Conservation (phyloP, 2,797 vertebrate genomes). For the Myotis findleyi region DNA sequence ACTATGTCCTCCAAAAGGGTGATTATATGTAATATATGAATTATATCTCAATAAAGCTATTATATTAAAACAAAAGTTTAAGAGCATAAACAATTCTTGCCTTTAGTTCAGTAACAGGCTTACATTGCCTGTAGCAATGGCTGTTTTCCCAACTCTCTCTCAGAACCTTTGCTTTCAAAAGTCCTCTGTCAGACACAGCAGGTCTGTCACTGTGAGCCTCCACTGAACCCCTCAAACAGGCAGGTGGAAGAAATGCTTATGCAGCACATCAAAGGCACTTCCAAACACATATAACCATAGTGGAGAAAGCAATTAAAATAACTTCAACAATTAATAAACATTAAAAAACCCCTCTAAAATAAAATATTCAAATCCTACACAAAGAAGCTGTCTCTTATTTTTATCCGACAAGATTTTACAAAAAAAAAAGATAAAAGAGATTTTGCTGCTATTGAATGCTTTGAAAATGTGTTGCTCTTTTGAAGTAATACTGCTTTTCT, state of each 20-base stretch:
- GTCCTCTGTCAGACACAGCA: not conserved
- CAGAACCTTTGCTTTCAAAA: not conserved
- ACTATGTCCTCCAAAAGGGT: not conserved
- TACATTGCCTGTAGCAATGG: not conserved
- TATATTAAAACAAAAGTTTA: not conserved
- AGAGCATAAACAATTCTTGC: not conserved
- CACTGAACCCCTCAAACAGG: not conserved
- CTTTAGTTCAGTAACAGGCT: not conserved
- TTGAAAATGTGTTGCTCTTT: conserved; percentile 61
- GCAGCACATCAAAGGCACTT: conserved; percentile 56
- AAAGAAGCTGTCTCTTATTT: conserved; percentile 78
- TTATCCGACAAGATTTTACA: conserved; percentile 77
- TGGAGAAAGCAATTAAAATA: conserved; percentile 52
- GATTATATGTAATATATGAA: not conserved
- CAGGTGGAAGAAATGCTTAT: not conserved
- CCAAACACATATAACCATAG: conserved; percentile 63
- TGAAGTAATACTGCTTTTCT: conserved; percentile 72
- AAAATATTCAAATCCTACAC: conserved; percentile 72
- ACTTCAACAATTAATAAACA: conserved; percentile 47
- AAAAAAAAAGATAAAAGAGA: conserved; percentile 70
- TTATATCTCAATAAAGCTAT: not conserved
- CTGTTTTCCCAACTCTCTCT: not conserved
- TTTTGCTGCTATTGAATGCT: conserved; percentile 59
- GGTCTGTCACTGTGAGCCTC: conserved; percentile 31
- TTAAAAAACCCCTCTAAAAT: not conserved